Conservation (phyloP, 2,797 vertebrate species). For the Trachurus trachurus region DNA sequence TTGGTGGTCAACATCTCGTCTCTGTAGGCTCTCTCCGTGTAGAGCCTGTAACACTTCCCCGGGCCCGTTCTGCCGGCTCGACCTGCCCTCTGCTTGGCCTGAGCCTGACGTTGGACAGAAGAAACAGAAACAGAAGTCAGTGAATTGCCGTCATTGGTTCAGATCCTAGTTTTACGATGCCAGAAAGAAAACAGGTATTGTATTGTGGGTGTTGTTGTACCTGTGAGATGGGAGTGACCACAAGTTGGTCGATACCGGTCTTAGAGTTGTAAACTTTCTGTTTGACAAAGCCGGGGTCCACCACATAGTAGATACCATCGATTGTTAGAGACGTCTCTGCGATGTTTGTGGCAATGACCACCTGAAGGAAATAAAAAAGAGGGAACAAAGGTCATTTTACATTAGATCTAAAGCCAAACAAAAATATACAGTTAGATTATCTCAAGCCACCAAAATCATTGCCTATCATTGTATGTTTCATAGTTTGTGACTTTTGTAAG, state of each 20-base stretch:
- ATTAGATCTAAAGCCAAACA: not conserved
- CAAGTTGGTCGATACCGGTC: constrained; percentile 98
- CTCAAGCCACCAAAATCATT: not conserved
- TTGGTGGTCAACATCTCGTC: constrained; percentile 99
- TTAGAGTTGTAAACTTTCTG: constrained; percentile 99
- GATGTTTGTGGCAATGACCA: constrained; percentile 98
- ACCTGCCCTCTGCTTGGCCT: constrained; percentile 97
- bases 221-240: constrained; percentile 99
- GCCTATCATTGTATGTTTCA: not conserved
- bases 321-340: constrained; percentile 98
- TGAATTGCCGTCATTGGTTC: not conserved
- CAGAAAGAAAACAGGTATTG: not conserved
- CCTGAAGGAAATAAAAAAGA: constrained; percentile 76
- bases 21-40: constrained; percentile 96
- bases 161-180: not conserved
- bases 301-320: constrained; percentile 98
- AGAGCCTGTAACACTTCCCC: constrained; percentile 95
- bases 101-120: constrained; percentile 85
- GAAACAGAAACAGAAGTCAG: not conserved
- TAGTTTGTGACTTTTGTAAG: too few species aligned
- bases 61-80: constrained; percentile 96
- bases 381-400: not conserved
- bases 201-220: constrained; percentile 62
- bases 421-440: not conserved
- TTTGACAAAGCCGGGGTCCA: constrained; percentile 98